Base-by-base conservation (phyloP, 2,888 invertebrate genomes). In the Megamerina dolium region DNA sequence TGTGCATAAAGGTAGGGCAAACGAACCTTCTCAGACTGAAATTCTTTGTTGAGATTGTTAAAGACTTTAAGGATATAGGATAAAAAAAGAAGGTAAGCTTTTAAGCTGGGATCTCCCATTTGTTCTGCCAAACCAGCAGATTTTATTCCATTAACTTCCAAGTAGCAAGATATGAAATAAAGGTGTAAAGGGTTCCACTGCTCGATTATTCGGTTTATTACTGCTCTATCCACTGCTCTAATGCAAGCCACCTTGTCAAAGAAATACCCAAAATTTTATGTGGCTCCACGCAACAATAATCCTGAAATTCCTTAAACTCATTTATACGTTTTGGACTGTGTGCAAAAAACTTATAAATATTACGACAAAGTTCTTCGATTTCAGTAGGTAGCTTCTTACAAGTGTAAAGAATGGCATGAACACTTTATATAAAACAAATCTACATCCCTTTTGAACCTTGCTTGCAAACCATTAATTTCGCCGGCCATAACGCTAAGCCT, bases 201-300 rank as follows among this genome's bases (percentile, higher is more conserved):
- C 29, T 53, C 49, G 9, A 43, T 16, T 23, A 47, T 39, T 19
- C 53, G 31, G 8, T 33, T 32, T n/a, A 51, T 45, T 4, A 52
- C 50, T 20, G n/a, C n/a, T n/a, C n/a, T n/a, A n/a, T n/a, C n/a
- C n/a, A n/a, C n/a, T 31, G 36, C 37, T 50, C 44, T 29, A 46
- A 23, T 4, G 49, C 33, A 5, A 53, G 35, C 53, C 46, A 51
- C 6, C 48, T 13, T 29, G 45, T 53, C 2, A 36, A 27, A 43
- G 39, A 45, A 29, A 43, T 31, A 29, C 46, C 43, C 5, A 53
- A 16, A 5, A 46, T 51, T 45, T 50, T 47, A 32, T 49, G 46
- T 16, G 39, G 32, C 14, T 44, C n/a, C 12, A 43, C 41, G 4
- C 35, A 9, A 29, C 46, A 50, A 35, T 50, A 48, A 27, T 27